Conservation (phyloP, 1,140 invertebrate genomes). For the Papilio polytes region DNA sequence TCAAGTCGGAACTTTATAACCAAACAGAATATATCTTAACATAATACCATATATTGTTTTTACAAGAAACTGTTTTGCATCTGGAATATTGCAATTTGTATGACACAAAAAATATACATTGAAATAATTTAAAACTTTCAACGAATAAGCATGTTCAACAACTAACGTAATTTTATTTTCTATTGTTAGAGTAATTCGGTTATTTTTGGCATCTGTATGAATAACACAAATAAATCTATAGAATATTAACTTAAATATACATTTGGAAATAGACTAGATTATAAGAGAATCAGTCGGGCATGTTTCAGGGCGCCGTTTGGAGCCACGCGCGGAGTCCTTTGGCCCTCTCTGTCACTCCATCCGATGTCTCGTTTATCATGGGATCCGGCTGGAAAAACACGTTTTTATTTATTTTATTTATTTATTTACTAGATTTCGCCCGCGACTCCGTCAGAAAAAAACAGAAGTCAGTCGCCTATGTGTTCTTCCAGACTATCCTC, state of each 20-base stretch:
- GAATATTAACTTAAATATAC: background rate
- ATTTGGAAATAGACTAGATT: conserved; percentile 23
- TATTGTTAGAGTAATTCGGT: conserved; percentile 33
- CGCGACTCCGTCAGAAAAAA: too few species aligned
- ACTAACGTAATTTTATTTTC: background rate
- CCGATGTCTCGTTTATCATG: conserved; percentile 62
- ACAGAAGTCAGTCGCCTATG: too few species aligned
- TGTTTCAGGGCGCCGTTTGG: conserved; percentile 69
- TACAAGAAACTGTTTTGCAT: too few species aligned
- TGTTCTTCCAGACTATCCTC: too few species aligned
- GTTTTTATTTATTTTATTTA: too few species aligned
- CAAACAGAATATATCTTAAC: too few species aligned
- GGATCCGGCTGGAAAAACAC: conserved; percentile 66
- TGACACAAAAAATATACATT: background rate
- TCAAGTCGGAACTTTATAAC: too few species aligned
- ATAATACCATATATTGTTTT: too few species aligned
- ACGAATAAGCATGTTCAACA: too few species aligned
- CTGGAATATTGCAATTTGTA: too few species aligned
- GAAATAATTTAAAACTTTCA: background rate
- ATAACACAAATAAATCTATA: background rate
- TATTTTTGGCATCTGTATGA: conserved; percentile 7
- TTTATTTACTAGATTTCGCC: too few species aligned
- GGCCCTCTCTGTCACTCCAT: conserved; percentile 65
- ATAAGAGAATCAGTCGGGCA: conserved; percentile 14
- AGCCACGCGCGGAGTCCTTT: conserved; percentile 72